Base-by-base conservation (phyloP, 2,797 vertebrate species). In the Meriones psammophilus region DNA sequence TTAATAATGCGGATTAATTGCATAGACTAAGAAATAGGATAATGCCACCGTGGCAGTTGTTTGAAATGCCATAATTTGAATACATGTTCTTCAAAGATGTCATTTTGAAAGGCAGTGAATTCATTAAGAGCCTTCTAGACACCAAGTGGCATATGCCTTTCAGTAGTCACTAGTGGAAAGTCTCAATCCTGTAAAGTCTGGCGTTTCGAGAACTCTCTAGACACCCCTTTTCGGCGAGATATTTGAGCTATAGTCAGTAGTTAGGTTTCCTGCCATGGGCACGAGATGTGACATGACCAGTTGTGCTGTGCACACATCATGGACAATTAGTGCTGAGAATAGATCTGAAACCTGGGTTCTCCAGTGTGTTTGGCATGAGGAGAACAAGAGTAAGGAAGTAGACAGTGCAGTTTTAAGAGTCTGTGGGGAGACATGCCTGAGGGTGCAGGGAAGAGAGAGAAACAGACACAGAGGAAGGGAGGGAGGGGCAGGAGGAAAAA, bases 81-180 rank as follows among this genome's bases (percentile, higher is more conserved):
- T 81, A 22, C 80, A 6, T 84, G 69, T 6, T n/a, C 36, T 93
- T 90, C 17, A 83, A 24, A 94, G 92, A 54, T 94, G 42, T 85
- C 74, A 14, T 60, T 30, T 69, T 73, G 39, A 86, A 85, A 92
- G 54, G 54, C 56, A 86, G 66, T 93, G 60, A 73, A 85, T 93
- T 95, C 69, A 69, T 77, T 78, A 86, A 78, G 62, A 86, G 46
- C 50, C 39, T 93, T 95, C 24, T 89, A 91, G 74, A 89, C 74
- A 50, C 64, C 30, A 86, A 56, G 95, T 96, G 56, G 42, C 54
- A 77, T 17, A 30, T 85, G 18, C 18, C 86, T 96, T 95, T 69
- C 54, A 73, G 18, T 36, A 33, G 71, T 95, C 14, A 17, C 50
- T 91, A 50, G 64, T 60, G 39, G 14, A 89, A 93, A 96, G 89